Conservation (phyloP, 2,888 invertebrate species). For the Ametastegia equiseti region DNA sequence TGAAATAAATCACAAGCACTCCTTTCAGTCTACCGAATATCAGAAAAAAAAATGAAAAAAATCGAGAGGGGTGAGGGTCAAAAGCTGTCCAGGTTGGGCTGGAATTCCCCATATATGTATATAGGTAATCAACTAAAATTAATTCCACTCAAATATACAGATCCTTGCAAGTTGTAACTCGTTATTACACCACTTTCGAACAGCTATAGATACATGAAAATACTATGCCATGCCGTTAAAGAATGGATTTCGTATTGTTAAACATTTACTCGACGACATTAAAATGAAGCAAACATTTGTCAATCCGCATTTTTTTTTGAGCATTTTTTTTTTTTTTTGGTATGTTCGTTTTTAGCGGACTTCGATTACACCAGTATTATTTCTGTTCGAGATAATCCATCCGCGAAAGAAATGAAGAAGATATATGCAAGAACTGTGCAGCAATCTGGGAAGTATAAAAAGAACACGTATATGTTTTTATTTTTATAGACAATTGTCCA, state of each 20-base stretch:
- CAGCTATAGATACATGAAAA: background rate
- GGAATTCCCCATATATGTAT: no score
- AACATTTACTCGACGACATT: conserved; percentile 36
- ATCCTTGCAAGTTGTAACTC: conserved; percentile 26
- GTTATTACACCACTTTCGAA: conserved; percentile 29
- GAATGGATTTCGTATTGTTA: conserved; percentile 9
- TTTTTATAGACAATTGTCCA: conserved; percentile 18
- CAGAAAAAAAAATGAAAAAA: no score
- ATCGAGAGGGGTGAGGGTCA: no score
- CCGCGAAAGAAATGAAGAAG: background rate
- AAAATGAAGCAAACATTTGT: conserved; percentile 14
- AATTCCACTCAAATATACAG: conserved; percentile 21
- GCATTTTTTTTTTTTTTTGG: no score
- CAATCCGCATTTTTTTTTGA: conserved; percentile 14
- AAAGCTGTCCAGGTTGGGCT: no score
- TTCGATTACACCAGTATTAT: conserved; percentile 18
- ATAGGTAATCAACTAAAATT: conserved; percentile 15
- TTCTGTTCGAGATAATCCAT: background rate
- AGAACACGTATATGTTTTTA: conserved; percentile 7
- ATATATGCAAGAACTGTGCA: background rate
- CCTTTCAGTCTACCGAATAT: no score
- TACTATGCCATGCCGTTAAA: conserved; percentile 34
- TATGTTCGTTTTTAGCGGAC: no score
- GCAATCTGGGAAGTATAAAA: conserved; percentile 26
- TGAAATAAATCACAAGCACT: no score